Percentiles rank a stretch among this genome's conserved stretches.
These are phyloP conservation scores for Pollimyrus isidori DNA, from an alignment of 2,113 vertebrate genomes.

Conservation along the genomic window DNA sequence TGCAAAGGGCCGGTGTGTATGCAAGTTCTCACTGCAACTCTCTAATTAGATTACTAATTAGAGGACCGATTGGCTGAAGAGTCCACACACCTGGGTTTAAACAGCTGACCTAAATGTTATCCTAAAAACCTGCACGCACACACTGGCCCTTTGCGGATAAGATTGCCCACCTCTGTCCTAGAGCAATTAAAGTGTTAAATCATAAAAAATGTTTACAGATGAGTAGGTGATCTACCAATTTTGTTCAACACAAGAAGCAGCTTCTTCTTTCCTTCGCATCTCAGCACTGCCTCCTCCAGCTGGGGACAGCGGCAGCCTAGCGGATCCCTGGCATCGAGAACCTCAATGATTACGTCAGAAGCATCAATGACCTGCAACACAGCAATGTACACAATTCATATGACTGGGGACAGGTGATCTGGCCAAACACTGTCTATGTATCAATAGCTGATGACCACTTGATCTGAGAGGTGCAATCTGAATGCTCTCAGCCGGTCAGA, in stretches of 20 bases:
- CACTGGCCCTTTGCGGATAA: no score
- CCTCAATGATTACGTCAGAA: conserved; percentile 80
- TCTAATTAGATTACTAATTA: no score
- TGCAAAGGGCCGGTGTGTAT: no score
- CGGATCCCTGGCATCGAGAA: conserved; percentile 94
- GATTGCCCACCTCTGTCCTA: not conserved
- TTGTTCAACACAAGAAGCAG: conserved; percentile 84
- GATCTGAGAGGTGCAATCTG: not conserved
- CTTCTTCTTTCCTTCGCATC: conserved; percentile 59
- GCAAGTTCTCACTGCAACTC: no score
- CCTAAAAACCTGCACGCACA: no score
- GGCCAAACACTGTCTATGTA: not conserved
- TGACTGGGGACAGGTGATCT: not conserved
- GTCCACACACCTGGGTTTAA: no score
- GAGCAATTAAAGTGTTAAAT: not conserved
- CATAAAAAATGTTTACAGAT: not conserved
- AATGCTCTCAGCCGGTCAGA: not conserved
- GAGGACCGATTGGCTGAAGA: no score
- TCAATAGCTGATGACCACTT: not conserved
- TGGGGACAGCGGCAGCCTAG: conserved; percentile 83
- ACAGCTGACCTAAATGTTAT: no score
- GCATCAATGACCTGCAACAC: conserved; percentile 74
- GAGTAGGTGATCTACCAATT: conserved; percentile 64
- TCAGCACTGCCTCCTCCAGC: conserved; percentile 71
- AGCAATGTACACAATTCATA: not conserved